A percentile compares a stretch with the other conserved stretches of the same genome.
phyloP scores from a whole-genome alignment of 2,797 vertebrate genomes.

The Heliangelus exortis region DNA sequence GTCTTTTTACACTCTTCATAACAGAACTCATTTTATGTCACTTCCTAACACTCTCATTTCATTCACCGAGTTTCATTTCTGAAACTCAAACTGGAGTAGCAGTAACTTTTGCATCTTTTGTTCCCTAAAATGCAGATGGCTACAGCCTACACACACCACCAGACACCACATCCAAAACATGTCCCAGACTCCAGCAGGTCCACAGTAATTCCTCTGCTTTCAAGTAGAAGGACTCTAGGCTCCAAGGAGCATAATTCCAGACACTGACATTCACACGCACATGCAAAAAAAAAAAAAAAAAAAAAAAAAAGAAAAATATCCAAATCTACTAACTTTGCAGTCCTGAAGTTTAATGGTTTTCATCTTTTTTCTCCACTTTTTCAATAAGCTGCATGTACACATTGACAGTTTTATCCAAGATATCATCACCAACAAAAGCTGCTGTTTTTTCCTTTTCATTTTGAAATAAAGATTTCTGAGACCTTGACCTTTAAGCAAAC shows the following conservation, averaged over 20 bases:
- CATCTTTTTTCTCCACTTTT: not conserved
- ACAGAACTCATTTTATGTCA: not conserved
- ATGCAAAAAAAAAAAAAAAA: not conserved
- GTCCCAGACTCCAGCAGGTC: not conserved
- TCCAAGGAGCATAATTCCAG: not conserved
- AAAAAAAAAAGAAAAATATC: not conserved
- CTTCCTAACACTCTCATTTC: not conserved
- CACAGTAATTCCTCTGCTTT: not conserved
- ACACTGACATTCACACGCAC: not conserved
- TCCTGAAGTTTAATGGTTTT: not conserved
- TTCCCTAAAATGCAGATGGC: not conserved
- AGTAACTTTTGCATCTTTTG: not conserved
- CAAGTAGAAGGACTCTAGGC: too few relatives aligned
- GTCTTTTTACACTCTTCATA: not conserved
- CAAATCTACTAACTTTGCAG: not conserved
- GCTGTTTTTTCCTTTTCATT: not conserved
- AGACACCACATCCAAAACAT: too few relatives aligned
- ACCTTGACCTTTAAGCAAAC: not conserved
- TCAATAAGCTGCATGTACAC: not conserved
- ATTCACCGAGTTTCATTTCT: not conserved
- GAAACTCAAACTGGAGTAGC: not conserved
- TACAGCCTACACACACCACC: not conserved
- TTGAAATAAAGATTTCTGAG: not conserved
- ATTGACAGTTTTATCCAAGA: not conserved
- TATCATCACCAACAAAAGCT: not conserved